Evolutionary conservation across 1,140 invertebrate species (phyloP), one percentile per base, ranked within the genome.

Genomic region (Drosophila watanabei): DNA sequence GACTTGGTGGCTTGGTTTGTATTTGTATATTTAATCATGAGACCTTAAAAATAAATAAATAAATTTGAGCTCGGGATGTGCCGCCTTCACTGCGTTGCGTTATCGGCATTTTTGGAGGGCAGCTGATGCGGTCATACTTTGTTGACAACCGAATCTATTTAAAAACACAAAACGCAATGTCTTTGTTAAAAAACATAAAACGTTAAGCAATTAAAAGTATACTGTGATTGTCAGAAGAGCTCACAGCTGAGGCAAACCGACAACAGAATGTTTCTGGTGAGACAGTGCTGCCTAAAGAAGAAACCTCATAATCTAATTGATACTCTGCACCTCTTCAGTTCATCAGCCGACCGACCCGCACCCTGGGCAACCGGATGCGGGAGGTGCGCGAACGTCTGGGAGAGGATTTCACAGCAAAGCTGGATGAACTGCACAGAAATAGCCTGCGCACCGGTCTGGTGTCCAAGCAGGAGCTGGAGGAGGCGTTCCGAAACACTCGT

Each of bases 401-500:
- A 14, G 73, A 72, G 20, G 80, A 92, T n/a, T 88, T 93, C 16
- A 41, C 82, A 1, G 61, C 58, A 20, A 87, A 85, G 46, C 52
- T 93, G 8, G 91, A 93, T 58, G 70, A 49, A 51, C 61, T 93
- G 8, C 92, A 93, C 60, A 45, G 81, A 9, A 91, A 79, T 56
- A 91, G 80, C 7, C 45, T 92, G 24, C 75, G 85, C 9, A 93
- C 92, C 0, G 92, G 92, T 0, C 39, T 92, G 1, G 92, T 93
- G 7, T 90, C 92, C 24, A 73, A 43, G 0, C 59, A 70, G 11
- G 92, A 93, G 66, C 57, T 93, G 35, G 79, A 91, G 39, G 92
- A 91, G n/a, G 91, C 85, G 1, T 93, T 88, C 57, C 77, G 92
- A 0, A 91, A 91, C 20, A 82, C 87, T 4, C 82, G 85, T 5